phyloP scores from a whole-genome alignment of 1,140 invertebrate species.

The Pseudomyrmex pallidus region DNA sequence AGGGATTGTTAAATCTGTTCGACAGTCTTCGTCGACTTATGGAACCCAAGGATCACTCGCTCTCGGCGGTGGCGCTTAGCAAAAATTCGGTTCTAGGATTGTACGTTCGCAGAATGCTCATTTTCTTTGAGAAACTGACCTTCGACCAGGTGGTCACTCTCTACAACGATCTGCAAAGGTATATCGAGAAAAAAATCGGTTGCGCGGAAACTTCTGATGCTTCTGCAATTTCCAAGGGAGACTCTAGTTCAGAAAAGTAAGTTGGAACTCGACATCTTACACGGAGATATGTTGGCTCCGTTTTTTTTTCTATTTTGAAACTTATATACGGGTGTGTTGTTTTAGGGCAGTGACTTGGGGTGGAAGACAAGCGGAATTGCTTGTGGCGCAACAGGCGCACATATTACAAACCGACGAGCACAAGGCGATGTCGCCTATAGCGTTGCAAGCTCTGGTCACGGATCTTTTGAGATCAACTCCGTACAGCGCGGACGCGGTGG shows the following conservation, averaged over 20 bases:
- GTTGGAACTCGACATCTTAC: no score
- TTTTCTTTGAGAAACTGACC: constrained; percentile 92
- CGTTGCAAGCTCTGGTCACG: constrained; percentile 91
- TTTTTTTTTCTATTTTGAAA: no score
- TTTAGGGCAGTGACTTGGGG: constrained; percentile 87
- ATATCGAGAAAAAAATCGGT: constrained; percentile 75
- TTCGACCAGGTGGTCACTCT: constrained; percentile 92
- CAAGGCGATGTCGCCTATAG: constrained; percentile 90
- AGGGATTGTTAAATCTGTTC: constrained; percentile 88
- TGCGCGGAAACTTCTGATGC: constrained; percentile 62
- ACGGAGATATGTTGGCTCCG: no score
- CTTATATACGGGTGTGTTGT: no score
- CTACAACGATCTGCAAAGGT: constrained; percentile 88
- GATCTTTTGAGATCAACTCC: constrained; percentile 93
- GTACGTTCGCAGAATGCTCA: constrained; percentile 91
- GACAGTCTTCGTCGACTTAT: constrained; percentile 85
- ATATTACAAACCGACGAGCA: constrained; percentile 92
- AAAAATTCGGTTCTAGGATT: constrained; percentile 88
- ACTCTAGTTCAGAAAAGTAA: constrained; percentile 53
- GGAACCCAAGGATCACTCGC: constrained; percentile 80
- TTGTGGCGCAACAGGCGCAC: constrained; percentile 93
- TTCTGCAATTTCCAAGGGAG: constrained; percentile 56
- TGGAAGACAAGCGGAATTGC: constrained; percentile 93
- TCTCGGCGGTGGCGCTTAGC: constrained; percentile 78
- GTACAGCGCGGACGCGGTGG: constrained; percentile 92